These are phyloP conservation scores for Lithobates pipiens DNA, from an alignment of 2,797 vertebrate species.

Conservation along the genomic window DNA sequence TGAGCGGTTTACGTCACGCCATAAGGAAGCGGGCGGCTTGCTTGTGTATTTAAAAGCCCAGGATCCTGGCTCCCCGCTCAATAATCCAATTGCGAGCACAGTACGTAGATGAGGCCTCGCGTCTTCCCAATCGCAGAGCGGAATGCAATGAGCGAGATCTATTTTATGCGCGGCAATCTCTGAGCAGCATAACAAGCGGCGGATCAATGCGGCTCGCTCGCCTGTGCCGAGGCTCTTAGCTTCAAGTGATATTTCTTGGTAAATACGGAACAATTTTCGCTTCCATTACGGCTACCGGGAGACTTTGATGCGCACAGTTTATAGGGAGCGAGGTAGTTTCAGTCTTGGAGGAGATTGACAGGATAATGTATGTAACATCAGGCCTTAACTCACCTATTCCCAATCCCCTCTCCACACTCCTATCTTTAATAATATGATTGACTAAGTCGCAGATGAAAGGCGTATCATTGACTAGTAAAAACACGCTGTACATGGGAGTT, in stretches of 20 bases:
- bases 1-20: neutral
- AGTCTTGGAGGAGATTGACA: conserved; percentile 28
- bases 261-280: conserved; percentile 34
- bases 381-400: conserved; percentile 44
- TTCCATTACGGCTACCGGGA: conserved; percentile 38
- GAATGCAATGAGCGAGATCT: neutral
- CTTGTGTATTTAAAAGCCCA: conserved; percentile 25
- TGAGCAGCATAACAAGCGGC: conserved; percentile 29
- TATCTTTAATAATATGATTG: conserved; percentile 19
- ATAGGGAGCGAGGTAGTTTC: conserved; percentile 10
- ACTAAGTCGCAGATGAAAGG: neutral
- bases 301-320: conserved; percentile 27
- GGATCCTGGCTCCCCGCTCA: conserved; percentile 12
- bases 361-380: conserved; percentile 25
- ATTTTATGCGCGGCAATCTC: conserved; percentile 31
- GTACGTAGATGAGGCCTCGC: neutral
- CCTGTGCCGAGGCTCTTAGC: conserved; percentile 23
- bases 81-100: conserved; percentile 37
- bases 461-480: conserved; percentile 3
- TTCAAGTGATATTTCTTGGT: conserved; percentile 39
- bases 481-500: neutral
- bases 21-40: conserved; percentile 1
- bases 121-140: neutral
- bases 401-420: conserved; percentile 4
- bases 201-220: conserved; percentile 24